Evolutionary conservation across 2,888 invertebrate genomes (phyloP).

Genomic region (Pyrocoelia pectoralis): DNA sequence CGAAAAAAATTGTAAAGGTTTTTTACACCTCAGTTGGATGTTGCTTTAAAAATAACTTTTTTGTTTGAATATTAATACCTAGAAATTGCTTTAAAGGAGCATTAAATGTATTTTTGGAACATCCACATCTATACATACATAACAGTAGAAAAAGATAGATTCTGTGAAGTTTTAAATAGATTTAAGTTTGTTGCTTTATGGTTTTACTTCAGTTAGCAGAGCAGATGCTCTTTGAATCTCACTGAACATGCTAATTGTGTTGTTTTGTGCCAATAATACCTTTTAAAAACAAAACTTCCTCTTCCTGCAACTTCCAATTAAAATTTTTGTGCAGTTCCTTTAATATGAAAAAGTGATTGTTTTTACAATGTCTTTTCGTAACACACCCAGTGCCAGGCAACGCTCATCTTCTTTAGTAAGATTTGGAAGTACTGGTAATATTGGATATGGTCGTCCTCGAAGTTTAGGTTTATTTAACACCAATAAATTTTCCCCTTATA

Average conservation of each 20-base stretch:
- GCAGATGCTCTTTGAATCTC: constrained; percentile 17
- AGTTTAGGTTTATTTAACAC: constrained; percentile 38
- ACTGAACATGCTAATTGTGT: constrained; percentile 9
- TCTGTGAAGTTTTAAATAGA: constrained; percentile 45
- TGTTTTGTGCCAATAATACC: constrained; percentile 15
- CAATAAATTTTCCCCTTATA: constrained; percentile 30
- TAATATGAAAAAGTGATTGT: background rate
- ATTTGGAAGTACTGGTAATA: constrained; percentile 37
- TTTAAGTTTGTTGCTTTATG: constrained; percentile 35
- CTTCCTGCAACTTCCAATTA: too few relatives aligned
- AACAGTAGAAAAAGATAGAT: constrained; percentile 43
- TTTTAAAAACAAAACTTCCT: too few relatives aligned
- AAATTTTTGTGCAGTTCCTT: background rate
- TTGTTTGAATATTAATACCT: constrained; percentile 6
- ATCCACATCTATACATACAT: constrained; percentile 33
- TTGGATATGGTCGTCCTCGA: constrained; percentile 41
- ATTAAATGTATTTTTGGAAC: constrained; percentile 36
- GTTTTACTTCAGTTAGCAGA: constrained; percentile 27
- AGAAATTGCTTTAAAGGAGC: background rate
- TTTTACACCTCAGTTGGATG: background rate
- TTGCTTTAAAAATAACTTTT: constrained; percentile 6
- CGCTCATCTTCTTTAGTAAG: constrained; percentile 55
- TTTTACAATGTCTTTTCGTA: constrained; percentile 48
- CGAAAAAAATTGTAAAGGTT: too few relatives aligned
- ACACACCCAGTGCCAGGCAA: constrained; percentile 52